A percentile compares a stretch with the other conserved stretches of the same genome.
Conservation (phyloP, 2,797 vertebrate genomes). For the Limnodromus scolopaceus region DNA sequence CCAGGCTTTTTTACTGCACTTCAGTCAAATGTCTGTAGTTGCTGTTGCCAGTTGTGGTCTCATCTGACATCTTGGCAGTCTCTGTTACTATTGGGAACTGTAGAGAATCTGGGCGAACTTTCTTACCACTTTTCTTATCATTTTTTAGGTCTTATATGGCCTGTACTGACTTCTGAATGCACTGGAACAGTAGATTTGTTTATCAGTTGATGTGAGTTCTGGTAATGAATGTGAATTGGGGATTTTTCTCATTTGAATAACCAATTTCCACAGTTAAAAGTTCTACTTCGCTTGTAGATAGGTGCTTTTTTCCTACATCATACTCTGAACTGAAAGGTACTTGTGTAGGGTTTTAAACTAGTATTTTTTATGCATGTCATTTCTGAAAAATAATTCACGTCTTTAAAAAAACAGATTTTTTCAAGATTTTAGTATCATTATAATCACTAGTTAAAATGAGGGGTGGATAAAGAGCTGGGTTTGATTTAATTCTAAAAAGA, state of each 20-base stretch:
- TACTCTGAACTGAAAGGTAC: not conserved
- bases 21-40: not conserved
- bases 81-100: not conserved
- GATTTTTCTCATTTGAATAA: not conserved
- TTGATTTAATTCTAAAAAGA: constrained; percentile 1
- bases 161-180: not conserved
- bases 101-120: not conserved
- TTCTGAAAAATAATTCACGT: not conserved
- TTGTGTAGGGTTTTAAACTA: not conserved
- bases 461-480: not conserved
- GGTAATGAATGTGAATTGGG: not conserved
- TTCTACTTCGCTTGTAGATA: not conserved
- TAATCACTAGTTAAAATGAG: not conserved
- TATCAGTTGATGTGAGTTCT: not conserved
- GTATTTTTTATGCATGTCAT: not conserved
- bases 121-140: not conserved
- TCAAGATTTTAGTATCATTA: not conserved
- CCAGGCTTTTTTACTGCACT: not conserved
- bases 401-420: not conserved
- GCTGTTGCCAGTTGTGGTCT: not conserved
- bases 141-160: not conserved
- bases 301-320: not conserved
- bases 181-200: not conserved
- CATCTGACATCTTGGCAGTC: not conserved
- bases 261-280: not conserved